Percentiles rank a stretch among this genome's conserved stretches.
phyloP scores from a whole-genome alignment of 2,888 invertebrate genomes.

The Mythimna vitellina region DNA sequence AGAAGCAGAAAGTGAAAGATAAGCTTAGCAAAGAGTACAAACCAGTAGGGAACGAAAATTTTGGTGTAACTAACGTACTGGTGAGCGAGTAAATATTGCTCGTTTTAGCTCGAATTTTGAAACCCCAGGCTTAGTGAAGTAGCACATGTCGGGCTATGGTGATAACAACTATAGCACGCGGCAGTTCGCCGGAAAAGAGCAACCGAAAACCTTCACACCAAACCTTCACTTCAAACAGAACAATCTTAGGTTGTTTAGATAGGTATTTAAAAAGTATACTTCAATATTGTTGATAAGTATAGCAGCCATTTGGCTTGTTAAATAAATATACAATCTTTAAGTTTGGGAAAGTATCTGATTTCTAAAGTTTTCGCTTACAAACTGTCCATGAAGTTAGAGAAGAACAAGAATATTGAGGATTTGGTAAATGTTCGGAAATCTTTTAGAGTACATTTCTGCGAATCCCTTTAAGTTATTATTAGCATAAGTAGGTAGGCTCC shows the following conservation, averaged over 20 bases:
- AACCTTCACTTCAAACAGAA: slow-evolving; percentile 1
- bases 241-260: neutral
- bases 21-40: too few relatives aligned
- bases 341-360: slow-evolving; percentile 9
- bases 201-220: too few relatives aligned
- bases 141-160: neutral
- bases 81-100: neutral
- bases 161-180: neutral
- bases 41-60: neutral
- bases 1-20: neutral
- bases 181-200: neutral
- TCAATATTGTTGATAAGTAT: slow-evolving; percentile 2
- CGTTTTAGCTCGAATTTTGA: neutral
- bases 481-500: neutral
- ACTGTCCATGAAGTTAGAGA: slow-evolving; percentile 12
- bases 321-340: neutral
- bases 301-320: slow-evolving; percentile 3
- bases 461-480: slow-evolving; percentile 11
- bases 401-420: slow-evolving; percentile 1
- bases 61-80: neutral
- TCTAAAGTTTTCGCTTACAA: neutral
- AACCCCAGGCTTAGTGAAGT: neutral
- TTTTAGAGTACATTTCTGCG: neutral
- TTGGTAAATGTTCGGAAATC: slow-evolving; percentile 3
- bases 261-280: neutral